Evolutionary conservation across 1,140 invertebrate genomes (phyloP), one percentile per base, ranked within the genome.

Genomic region (Zaprionus ghesquierei): DNA sequence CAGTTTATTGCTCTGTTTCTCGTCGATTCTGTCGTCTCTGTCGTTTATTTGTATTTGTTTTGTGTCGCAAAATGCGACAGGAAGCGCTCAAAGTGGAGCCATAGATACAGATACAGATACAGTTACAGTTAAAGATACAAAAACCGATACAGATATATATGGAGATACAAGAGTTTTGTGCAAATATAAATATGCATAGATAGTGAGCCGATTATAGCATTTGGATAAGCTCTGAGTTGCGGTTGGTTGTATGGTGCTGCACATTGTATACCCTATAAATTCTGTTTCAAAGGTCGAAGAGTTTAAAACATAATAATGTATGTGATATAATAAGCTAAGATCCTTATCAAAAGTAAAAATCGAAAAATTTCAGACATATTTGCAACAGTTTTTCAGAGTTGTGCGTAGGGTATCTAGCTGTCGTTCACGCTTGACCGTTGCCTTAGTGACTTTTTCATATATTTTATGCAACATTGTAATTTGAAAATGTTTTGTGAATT

Each of bases 1-100:
- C 33, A 29, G 38, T 73, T 73, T 69, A 73, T 63, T 63, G 61
- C 61, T 41, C 60, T 62, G 46, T 62, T 62, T 50, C 35, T 12
- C 3, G 29, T 33, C 5, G 29, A 0, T 35, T 13, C 13, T n/a
- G 6, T 41, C 25, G 62, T 20, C 12, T n/a, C n/a, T 6, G 5
- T 41, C 25, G 62, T 20, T 23, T 64, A 46, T 65, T 65, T 65
- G 20, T 65, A 46, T 65, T 65, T 65, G 35, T 63, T 62, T 22
- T 53, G 31, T 55, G 23, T 44, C 51, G 51, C 51, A 65, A 55
- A 65, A 49, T 56, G 25, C 63, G 50, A 65, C 63, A 65, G 63
- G 41, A 65, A 56, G 23, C 20, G 53, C 61, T 54, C 23, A 20
- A 31, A 64, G 31, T 53, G 23, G 12, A 55, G 12, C 38, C 55